phyloP scores from a whole-genome alignment of 2,797 vertebrate species.

The Cuculus canorus region DNA sequence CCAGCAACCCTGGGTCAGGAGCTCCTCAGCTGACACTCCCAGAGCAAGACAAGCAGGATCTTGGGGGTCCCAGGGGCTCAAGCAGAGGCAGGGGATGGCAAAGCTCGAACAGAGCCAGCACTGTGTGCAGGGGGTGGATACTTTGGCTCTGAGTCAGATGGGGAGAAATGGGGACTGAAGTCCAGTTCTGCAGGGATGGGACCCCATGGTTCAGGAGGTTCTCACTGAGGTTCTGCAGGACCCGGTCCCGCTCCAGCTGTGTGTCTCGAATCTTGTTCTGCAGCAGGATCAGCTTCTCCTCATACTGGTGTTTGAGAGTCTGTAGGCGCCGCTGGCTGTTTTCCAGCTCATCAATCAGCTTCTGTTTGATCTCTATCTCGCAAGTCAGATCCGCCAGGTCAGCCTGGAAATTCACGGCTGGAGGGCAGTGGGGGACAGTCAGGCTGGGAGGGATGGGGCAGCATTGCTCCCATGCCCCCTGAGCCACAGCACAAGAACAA shows the following conservation, averaged over 20 bases:
- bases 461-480: neutral
- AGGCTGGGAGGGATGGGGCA: neutral
- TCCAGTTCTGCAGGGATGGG: rapidly evolving
- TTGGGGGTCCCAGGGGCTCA: neutral
- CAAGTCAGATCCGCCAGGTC: conserved; percentile 96
- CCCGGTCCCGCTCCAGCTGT: conserved; percentile 93
- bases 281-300: conserved; percentile 94
- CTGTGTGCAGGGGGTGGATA: neutral
- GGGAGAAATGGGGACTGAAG: neutral
- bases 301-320: conserved; percentile 95
- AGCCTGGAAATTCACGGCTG: conserved; percentile 88
- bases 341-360: conserved; percentile 97
- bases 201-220: neutral
- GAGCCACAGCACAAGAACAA: neutral
- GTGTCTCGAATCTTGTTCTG: conserved; percentile 99
- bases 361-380: conserved; percentile 99
- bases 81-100: neutral
- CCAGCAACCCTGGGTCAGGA: neutral
- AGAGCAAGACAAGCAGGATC: neutral
- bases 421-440: neutral
- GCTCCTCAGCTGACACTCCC: neutral
- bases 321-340: conserved; percentile 95
- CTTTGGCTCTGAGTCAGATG: neutral
- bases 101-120: neutral
- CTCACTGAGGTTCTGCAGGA: conserved; percentile 98